phyloP scores from a whole-genome alignment of 2,113 vertebrate species.

The Oostethus manadensis region DNA sequence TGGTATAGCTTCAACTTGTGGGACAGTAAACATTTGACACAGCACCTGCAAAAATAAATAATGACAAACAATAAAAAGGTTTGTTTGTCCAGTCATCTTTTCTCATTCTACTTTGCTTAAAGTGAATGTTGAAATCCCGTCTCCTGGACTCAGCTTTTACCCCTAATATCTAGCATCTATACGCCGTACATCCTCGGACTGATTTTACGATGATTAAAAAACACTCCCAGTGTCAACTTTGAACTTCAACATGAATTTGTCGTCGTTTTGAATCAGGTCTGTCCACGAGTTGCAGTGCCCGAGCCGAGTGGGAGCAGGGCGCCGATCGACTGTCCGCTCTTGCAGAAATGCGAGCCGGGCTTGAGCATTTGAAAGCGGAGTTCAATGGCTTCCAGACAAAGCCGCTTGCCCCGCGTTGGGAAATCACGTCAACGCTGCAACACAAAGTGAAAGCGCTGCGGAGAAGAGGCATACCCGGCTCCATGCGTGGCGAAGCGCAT shows the following conservation, averaged over 20 bases:
- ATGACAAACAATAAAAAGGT: too few relatives aligned
- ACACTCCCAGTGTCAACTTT: not conserved
- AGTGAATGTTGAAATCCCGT: too few relatives aligned
- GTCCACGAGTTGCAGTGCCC: conserved; percentile 50
- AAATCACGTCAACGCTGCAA: conserved; percentile 52
- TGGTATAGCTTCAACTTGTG: too few relatives aligned
- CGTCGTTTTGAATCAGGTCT: conserved; percentile 50
- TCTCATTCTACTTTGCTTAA: too few relatives aligned
- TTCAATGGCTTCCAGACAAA: conserved; percentile 44
- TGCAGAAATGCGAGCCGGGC: conserved; percentile 56
- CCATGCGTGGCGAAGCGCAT: conserved; percentile 55
- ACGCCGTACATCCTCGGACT: too few relatives aligned
- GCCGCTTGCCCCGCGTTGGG: conserved; percentile 17
- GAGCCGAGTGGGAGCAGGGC: conserved; percentile 38
- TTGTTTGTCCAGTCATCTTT: too few relatives aligned
- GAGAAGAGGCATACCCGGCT: conserved; percentile 58
- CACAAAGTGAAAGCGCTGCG: conserved; percentile 64
- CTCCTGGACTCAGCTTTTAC: too few relatives aligned
- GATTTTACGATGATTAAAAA: too few relatives aligned
- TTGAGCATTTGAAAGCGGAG: conserved; percentile 47
- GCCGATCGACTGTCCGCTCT: conserved; percentile 37
- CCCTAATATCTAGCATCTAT: too few relatives aligned
- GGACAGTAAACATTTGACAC: too few relatives aligned
- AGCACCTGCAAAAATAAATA: too few relatives aligned
- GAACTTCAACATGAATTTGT: not conserved